These are phyloP conservation scores for Batillaria attramentaria DNA, from an alignment of 1,140 invertebrate genomes.

Conservation along the genomic window DNA sequence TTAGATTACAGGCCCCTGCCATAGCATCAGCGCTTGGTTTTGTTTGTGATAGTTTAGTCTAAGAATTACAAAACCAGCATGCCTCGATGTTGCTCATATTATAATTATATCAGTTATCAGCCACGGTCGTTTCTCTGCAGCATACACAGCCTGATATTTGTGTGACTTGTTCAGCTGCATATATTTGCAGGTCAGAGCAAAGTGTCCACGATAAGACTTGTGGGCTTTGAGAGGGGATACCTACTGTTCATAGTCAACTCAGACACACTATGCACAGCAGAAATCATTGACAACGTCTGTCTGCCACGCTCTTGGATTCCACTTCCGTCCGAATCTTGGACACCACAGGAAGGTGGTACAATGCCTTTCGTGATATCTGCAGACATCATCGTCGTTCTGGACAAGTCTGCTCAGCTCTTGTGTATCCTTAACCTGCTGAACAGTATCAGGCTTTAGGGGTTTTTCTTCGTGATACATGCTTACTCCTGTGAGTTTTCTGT, in stretches of 20 bases:
- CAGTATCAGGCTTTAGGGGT: neutral
- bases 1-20: neutral
- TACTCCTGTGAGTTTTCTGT: neutral
- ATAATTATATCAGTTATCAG: no score
- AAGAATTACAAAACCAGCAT: neutral
- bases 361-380: neutral
- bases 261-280: slow-evolving; percentile 18
- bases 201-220: slow-evolving; percentile 9
- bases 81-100: no score
- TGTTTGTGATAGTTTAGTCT: neutral
- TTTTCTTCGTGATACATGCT: neutral
- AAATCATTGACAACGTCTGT: slow-evolving; percentile 19
- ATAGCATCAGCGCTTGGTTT: neutral
- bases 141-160: neutral
- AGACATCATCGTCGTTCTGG: slow-evolving; percentile 6
- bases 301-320: slow-evolving; percentile 25
- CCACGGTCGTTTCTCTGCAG: no score
- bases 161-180: neutral
- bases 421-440: slow-evolving; percentile 21
- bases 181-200: slow-evolving; percentile 3
- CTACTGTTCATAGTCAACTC: slow-evolving; percentile 18
- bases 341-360: neutral
- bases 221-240: slow-evolving; percentile 11
- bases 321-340: neutral
- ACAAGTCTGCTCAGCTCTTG: neutral